phyloP scores from a whole-genome alignment of 2,888 invertebrate genomes.

The Hybos culiciformis region DNA sequence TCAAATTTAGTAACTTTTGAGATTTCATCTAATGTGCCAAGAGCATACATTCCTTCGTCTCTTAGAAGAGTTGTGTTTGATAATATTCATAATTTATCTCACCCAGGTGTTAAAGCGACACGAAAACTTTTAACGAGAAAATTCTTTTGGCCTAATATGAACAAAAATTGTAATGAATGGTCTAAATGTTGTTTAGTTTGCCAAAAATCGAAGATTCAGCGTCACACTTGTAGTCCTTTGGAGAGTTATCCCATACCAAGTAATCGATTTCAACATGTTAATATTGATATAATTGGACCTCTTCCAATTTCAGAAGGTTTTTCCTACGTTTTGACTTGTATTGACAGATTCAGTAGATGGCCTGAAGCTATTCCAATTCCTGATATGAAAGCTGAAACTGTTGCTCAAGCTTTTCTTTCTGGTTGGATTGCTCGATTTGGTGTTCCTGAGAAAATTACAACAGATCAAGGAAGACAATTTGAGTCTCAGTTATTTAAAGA shows the following conservation, averaged over 20 bases:
- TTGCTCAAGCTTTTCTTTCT: slow-evolving; percentile 8
- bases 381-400: not conserved
- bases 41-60: too few relatives aligned
- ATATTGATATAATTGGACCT: slow-evolving; percentile 18
- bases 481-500: slow-evolving; percentile 20
- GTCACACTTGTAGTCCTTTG: slow-evolving; percentile 28
- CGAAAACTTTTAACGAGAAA: slow-evolving; percentile 1
- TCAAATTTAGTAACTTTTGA: too few relatives aligned
- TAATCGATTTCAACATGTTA: slow-evolving; percentile 22
- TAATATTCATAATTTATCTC: slow-evolving; percentile 1
- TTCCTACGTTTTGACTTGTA: slow-evolving; percentile 9
- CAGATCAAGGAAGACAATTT: slow-evolving; percentile 24
- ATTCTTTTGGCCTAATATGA: not conserved
- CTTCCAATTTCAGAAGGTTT: slow-evolving; percentile 17
- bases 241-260: slow-evolving; percentile 16
- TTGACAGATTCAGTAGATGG: slow-evolving; percentile 9
- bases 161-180: slow-evolving; percentile 21
- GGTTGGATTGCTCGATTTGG: slow-evolving; percentile 9
- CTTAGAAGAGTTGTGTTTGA: too few relatives aligned
- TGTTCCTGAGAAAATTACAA: not conserved
- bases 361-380: not conserved
- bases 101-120: slow-evolving; percentile 5
- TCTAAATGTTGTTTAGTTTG: slow-evolving; percentile 23
- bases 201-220: slow-evolving; percentile 19
- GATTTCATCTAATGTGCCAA: too few relatives aligned